Evolutionary conservation across 2,888 invertebrate species (phyloP), one percentile per base, ranked within the genome.

Genomic region (Spialia ferax): DNA sequence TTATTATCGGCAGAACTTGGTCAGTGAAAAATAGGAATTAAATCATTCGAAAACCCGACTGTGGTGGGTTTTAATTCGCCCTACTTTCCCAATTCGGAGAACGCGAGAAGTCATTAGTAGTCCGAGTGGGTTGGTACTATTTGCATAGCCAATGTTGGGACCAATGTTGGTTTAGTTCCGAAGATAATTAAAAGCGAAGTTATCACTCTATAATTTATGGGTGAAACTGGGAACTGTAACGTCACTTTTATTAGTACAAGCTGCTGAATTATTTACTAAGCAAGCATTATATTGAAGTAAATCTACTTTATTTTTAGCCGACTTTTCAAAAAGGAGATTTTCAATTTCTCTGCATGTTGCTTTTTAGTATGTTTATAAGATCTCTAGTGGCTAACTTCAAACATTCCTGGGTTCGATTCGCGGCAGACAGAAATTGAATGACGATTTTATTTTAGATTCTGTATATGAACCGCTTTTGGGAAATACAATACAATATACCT

Each of bases 111-210:
- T 66, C 66, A 66, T 66, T 66, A 66, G 66, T 66, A 66, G 60
- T 66, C 66, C 38, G 65, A 66, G 54, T 54, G 66, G 59, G 66
- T 59, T 60, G 54, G 50, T 66, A 66, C 57, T 66, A 66, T 66
- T 66, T 66, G 60, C 66, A 66, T 66, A 65, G 60, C 66, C 66
- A 66, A 66, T 60, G 66, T 54, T 66, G 65, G 65, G 48, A 42
- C 65, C 50, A 66, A 35, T 59, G 65, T 60, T 66, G 65, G 65
- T 48, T 52, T 52, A 66, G 65, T 60, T 52, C n/a, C 1, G 52
- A 23, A 23, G 52, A 23, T 52, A 66, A 66, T 65, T 65, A 60
- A 65, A 18, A 56, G 45, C 29, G 23, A 65, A 52, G 52, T 60
- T 60, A 23, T 52, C 15, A 50, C 7, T 48, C 45, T 48, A 10